Base-by-base conservation (phyloP, 2,888 invertebrate species). In the Trissolcus brochymenae region DNA sequence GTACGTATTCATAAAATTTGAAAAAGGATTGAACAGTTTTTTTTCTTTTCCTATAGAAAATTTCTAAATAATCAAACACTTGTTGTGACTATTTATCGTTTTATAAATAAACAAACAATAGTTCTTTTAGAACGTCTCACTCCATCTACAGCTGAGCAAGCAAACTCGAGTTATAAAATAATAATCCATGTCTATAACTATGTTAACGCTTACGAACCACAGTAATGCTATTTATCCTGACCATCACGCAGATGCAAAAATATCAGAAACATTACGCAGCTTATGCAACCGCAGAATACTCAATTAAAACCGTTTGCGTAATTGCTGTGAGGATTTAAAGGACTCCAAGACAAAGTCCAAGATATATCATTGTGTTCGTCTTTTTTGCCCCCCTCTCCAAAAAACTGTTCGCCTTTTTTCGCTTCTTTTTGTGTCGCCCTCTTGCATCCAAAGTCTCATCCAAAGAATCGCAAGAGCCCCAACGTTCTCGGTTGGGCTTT, bases 231-330 rank as follows among this genome's bases (percentile, higher is more conserved):
- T 57, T 56, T 62, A 57, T 71, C 71, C 61, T 57, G 62, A 57
- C 62, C 62, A 57, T 62, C 51, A 50, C 21, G 62, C 60, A 43
- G 57, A 56, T n/a, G 40, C 40, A 53, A 54, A 56, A n/a, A 51
- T 56, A 14, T 57, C 50, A 50, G 51, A 62, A 57, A 62, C 46
- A 62, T 62, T 56, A 57, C 43, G 19, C 71, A 25, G 43, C 51
- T 73, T 73, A 73, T 55, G 73, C 66, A 73, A 73, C 29, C 56
- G 11, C 51, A 55, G 40, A 66, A 49, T 61, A 51, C 25, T 60
- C 51, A 77, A 77, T 78, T 73, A 71, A 50, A 59, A 78, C 56
- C 43, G 17, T 61, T 70, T 65, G 67, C 59, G 57, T 68, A 74
- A 78, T 57, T 68, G 54, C 35, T 2, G n/a, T 46, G 62, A 73